Evolutionary conservation across 2,888 invertebrate genomes (phyloP).

Genomic region (Helleia helle): DNA sequence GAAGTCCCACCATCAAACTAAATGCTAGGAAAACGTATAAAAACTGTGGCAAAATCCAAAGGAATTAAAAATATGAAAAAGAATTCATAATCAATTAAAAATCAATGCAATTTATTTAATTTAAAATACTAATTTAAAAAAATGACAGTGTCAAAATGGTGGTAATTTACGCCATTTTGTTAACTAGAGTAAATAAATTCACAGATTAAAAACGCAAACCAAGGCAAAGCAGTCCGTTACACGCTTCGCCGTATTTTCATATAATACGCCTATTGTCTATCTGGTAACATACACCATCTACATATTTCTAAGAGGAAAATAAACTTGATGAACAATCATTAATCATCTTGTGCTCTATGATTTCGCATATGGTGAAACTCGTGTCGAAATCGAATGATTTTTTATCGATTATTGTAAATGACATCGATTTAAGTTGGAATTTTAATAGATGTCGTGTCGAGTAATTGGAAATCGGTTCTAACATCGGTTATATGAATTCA

Average conservation of each 20-base stretch:
- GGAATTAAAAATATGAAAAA: too few relatives aligned
- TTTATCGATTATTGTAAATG: conserved; percentile 6
- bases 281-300: conserved; percentile 26
- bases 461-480: conserved; percentile 20
- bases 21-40: too few relatives aligned
- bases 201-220: not conserved
- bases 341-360: conserved; percentile 16
- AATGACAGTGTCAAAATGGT: not conserved
- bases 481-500: conserved; percentile 9
- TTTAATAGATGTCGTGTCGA: conserved; percentile 17
- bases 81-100: too few relatives aligned
- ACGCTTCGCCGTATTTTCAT: conserved; percentile 35
- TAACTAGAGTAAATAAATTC: not conserved
- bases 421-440: conserved; percentile 15
- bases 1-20: too few relatives aligned
- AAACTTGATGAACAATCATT: conserved; percentile 18
- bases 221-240: not conserved
- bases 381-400: conserved; percentile 4
- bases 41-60: too few relatives aligned
- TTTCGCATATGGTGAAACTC: conserved; percentile 1
- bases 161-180: not conserved
- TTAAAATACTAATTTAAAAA: too few relatives aligned
- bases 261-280: conserved; percentile 63
- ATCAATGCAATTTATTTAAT: too few relatives aligned
- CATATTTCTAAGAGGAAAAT: not conserved